Percentiles rank a stretch among this genome's conserved stretches.
Evolutionary conservation across 2,797 vertebrate species (phyloP).

Genomic region (Onychomys leucogaster): DNA sequence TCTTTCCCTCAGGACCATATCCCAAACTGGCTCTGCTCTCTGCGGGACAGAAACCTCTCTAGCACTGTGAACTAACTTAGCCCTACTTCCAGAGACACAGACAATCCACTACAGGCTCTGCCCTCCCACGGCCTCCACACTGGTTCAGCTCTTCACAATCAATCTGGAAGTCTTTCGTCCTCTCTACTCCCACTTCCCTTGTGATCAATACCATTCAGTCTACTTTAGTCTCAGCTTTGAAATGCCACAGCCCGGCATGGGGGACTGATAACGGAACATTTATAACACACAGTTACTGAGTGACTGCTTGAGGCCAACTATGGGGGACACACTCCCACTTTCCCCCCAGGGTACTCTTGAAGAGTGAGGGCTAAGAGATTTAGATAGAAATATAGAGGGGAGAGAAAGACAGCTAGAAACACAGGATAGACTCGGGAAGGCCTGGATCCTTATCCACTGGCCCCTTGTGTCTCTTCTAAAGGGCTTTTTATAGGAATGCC

Average conservation of each 20-base stretch:
- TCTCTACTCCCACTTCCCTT: background rate
- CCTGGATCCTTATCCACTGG: no score
- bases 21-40: background rate
- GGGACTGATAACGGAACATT: background rate
- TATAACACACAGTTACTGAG: background rate
- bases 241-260: background rate
- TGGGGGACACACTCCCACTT: no score
- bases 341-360: no score
- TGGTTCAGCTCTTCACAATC: background rate
- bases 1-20: background rate
- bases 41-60: background rate
- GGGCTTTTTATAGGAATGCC: no score
- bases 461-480: no score
- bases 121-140: background rate
- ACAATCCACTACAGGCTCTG: background rate
- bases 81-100: background rate
- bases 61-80: background rate
- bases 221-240: background rate
- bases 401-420: no score
- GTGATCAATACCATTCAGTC: background rate
- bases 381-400: no score
- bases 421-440: no score
- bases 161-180: background rate
- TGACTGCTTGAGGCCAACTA: background rate
- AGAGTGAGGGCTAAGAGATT: no score